Conservation (phyloP, 64 coral and sea anemone species). For the Catalaphyllia jardinei region DNA sequence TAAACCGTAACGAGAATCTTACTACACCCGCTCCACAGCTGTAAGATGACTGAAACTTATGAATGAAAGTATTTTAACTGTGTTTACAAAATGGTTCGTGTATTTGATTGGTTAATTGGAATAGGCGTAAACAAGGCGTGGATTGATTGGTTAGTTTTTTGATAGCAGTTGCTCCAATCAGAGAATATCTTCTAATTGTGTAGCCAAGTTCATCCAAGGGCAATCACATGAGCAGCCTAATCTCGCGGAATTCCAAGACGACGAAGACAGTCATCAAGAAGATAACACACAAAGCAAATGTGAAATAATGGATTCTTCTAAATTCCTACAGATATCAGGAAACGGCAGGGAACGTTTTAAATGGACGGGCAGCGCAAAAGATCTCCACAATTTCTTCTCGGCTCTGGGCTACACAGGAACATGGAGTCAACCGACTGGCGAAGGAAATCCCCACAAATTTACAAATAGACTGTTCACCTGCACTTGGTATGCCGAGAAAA, state of each 20-base stretch:
- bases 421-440: slow-evolving; percentile 20
- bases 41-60: too few species aligned
- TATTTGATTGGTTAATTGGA: too few species aligned
- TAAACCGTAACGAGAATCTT: too few species aligned
- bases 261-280: too few species aligned
- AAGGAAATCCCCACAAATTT: slow-evolving; percentile 17
- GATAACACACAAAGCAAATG: too few species aligned
- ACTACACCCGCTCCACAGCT: too few species aligned
- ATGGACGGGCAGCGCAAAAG: background rate
- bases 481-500: slow-evolving; percentile 18
- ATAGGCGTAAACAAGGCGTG: too few species aligned
- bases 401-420: slow-evolving; percentile 2
- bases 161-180: background rate
- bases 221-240: background rate
- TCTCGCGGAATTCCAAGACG: background rate
- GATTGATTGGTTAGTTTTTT: too few species aligned
- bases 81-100: too few species aligned
- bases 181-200: background rate
- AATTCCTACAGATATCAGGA: background rate
- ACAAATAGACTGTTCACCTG: slow-evolving; percentile 18
- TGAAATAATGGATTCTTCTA: background rate
- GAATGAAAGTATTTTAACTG: too few species aligned
- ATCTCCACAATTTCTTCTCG: background rate
- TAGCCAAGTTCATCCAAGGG: background rate
- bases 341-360: background rate